A percentile compares a stretch with the other conserved stretches of the same genome.
These are phyloP conservation scores for Acrocephalus arundinaceus DNA, from an alignment of 2,113 vertebrate species.

Conservation along the genomic window DNA sequence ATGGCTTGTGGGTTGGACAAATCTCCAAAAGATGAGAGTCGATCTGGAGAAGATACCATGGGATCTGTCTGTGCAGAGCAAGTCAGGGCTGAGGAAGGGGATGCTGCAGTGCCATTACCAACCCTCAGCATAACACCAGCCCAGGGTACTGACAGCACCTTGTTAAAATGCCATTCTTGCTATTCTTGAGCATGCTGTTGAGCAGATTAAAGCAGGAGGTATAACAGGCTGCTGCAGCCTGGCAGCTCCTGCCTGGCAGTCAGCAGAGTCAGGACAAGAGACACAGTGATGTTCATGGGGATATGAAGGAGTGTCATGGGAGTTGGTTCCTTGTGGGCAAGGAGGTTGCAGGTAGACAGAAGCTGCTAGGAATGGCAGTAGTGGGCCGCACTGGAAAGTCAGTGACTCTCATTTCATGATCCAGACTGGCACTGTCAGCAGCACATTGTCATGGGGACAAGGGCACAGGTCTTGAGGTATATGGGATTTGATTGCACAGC, in stretches of 20 bases:
- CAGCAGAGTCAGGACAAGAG: neutral
- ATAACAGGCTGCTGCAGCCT: neutral
- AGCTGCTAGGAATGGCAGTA: neutral
- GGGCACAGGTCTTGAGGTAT: neutral
- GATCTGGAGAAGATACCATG: slow-evolving; percentile 11
- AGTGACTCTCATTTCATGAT: rapidly evolving
- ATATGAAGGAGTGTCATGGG: neutral
- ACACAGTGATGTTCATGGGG: neutral
- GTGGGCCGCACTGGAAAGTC: neutral
- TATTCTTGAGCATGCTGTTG: neutral
- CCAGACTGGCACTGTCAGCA: neutral
- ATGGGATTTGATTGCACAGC: neutral
- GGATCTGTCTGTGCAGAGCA: neutral
- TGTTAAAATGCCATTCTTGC: neutral
- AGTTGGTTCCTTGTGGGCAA: neutral
- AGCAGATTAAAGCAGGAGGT: neutral
- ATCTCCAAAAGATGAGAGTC: slow-evolving; percentile 66
- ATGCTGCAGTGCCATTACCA: slow-evolving; percentile 58
- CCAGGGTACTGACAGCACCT: slow-evolving; percentile 31
- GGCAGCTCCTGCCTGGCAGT: neutral
- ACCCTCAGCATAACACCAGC: slow-evolving; percentile 68
- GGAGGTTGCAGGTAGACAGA: neutral
- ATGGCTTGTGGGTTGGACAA: slow-evolving; percentile 76
- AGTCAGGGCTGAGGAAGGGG: slow-evolving; percentile 40
- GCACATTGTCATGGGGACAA: neutral